phyloP scores from a whole-genome alignment of 2,888 invertebrate species.

The Rhimphoctona megacephalus region DNA sequence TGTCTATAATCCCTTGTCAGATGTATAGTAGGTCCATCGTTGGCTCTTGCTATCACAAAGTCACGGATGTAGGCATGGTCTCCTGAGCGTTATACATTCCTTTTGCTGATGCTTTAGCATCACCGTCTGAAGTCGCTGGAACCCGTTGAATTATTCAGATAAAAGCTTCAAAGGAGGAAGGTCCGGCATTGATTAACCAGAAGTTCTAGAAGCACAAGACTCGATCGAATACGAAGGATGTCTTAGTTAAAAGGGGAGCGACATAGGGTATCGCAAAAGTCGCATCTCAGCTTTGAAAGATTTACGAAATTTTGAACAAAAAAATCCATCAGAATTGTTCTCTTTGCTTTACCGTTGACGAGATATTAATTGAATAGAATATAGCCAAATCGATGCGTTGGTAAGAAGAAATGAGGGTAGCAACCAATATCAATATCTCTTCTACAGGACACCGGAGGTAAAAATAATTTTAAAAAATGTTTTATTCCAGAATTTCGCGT shows the following conservation, averaged over 20 bases:
- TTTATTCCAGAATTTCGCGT: not conserved
- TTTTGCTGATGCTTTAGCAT: conserved; percentile 19
- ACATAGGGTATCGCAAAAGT: conserved; percentile 7
- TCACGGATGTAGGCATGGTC: conserved; percentile 18
- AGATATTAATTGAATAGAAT: too few relatives aligned
- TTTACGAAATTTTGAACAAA: not conserved
- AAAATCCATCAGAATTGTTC: not conserved
- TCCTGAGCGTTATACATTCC: conserved; percentile 44
- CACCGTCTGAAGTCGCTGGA: conserved; percentile 43
- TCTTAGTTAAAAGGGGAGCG: not conserved
- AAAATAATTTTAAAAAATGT: not conserved
- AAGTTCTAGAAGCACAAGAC: conserved; percentile 44
- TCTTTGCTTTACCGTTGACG: not conserved
- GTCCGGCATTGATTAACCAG: conserved; percentile 64
- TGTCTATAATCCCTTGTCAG: conserved; percentile 15
- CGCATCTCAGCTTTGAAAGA: not conserved
- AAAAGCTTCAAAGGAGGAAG: conserved; percentile 57
- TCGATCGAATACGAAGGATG: conserved; percentile 45
- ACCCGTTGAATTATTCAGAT: conserved; percentile 65
- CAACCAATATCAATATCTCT: too few relatives aligned
- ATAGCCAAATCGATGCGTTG: too few relatives aligned
- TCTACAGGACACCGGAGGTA: not conserved
- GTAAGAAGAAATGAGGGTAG: too few relatives aligned
- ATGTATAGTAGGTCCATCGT: conserved; percentile 9
- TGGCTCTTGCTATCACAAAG: conserved; percentile 29